Evolutionary conservation across 2,797 vertebrate species (phyloP).

Genomic region (Brotula barbata): DNA sequence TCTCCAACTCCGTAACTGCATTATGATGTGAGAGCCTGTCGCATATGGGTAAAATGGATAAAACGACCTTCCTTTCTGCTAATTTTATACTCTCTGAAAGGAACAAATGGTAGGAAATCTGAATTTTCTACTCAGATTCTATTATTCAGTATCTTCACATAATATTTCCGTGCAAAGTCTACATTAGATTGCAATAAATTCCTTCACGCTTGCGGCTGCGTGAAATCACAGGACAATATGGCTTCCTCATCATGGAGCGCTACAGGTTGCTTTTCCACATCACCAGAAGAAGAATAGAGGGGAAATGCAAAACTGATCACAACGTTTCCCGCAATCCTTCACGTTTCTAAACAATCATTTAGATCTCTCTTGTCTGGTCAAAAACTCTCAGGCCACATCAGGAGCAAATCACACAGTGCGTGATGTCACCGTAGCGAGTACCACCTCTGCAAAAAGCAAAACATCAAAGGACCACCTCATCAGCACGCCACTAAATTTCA

Average conservation of each 20-base stretch:
- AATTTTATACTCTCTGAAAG: not conserved
- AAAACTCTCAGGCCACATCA: conserved; percentile 25
- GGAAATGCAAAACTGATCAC: not conserved
- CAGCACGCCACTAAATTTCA: too few relatives aligned
- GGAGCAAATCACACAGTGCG: not conserved
- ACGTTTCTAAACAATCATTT: not conserved
- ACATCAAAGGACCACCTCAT: too few relatives aligned
- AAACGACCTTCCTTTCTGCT: not conserved
- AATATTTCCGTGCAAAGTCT: not conserved
- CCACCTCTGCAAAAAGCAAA: too few relatives aligned
- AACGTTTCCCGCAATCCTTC: not conserved
- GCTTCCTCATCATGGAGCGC: conserved; percentile 23
- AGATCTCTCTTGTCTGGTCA: not conserved
- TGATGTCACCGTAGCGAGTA: too few relatives aligned
- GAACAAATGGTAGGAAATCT: not conserved
- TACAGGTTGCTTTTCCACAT: conserved; percentile 11
- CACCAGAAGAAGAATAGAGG: not conserved
- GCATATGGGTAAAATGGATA: too few relatives aligned
- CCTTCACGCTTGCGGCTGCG: too few relatives aligned
- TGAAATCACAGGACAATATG: not conserved
- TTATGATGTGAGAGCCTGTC: conserved; percentile 24
- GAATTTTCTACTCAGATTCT: not conserved
- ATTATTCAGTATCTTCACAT: not conserved
- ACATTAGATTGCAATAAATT: not conserved
- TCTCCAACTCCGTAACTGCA: conserved; percentile 13